These are phyloP conservation scores for Crenuchus spilurus DNA, from an alignment of 2,797 vertebrate genomes.

Conservation along the genomic window DNA sequence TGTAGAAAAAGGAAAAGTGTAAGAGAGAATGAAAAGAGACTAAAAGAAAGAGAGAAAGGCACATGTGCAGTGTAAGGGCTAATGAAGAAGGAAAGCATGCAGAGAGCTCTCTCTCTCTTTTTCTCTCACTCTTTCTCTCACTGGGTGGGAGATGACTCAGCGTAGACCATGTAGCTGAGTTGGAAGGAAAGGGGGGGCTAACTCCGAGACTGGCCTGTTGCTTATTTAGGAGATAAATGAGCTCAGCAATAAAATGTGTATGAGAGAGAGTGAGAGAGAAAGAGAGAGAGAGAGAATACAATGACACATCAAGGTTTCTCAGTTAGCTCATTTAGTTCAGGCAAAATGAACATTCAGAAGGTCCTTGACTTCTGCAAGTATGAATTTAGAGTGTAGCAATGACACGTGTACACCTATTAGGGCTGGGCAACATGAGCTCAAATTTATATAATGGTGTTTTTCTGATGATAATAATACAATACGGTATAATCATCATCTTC, in stretches of 20 bases:
- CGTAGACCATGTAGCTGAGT: conserved; percentile 3
- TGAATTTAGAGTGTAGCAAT: too few species aligned
- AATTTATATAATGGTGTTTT: too few species aligned
- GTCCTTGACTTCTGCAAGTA: too few species aligned
- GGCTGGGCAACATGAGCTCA: too few species aligned
- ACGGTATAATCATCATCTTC: too few species aligned
- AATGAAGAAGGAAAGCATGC: conserved; percentile 34
- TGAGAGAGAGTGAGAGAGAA: background rate
- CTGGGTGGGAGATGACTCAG: conserved; percentile 27
- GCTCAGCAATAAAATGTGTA: background rate
- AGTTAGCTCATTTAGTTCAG: too few species aligned
- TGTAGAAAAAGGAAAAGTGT: background rate
- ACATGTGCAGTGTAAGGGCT: conserved; percentile 9
- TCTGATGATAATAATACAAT: too few species aligned
- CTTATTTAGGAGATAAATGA: background rate
- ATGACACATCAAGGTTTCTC: background rate
- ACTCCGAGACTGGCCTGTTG: background rate
- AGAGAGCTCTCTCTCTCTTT: background rate
- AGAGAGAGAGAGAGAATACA: background rate
- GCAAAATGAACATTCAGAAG: too few species aligned
- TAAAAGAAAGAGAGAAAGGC: background rate
- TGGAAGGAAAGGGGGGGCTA: background rate
- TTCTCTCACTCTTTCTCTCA: background rate
- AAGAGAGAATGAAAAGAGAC: background rate
- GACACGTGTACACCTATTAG: too few species aligned